These are phyloP conservation scores for Xiphophorus couchianus DNA, from an alignment of 2,113 vertebrate species.

Conservation along the genomic window DNA sequence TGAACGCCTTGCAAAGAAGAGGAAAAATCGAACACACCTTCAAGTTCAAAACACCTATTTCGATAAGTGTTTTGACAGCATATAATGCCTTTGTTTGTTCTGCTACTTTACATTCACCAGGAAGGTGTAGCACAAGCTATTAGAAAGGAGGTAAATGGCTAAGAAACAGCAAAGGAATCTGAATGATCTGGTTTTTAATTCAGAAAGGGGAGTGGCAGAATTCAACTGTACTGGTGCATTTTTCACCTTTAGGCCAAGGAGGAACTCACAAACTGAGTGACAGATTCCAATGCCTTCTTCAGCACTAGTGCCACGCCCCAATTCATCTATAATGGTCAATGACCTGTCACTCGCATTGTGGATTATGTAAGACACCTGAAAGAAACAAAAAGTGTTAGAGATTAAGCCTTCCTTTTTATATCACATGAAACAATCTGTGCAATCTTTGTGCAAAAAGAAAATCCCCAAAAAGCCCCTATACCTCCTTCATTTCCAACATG, in stretches of 20 bases:
- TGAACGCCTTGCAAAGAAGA: constrained; percentile 86
- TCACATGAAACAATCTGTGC: background rate
- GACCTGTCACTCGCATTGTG: constrained; percentile 92
- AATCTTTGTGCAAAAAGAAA: background rate
- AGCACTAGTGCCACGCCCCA: constrained; percentile 94
- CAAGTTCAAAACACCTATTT: background rate
- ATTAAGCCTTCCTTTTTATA: background rate
- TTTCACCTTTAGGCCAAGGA: constrained; percentile 90
- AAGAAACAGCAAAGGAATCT: background rate
- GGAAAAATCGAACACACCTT: constrained; percentile 30
- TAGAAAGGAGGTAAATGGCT: background rate
- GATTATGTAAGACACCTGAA: constrained; percentile 92
- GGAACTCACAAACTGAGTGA: constrained; percentile 92
- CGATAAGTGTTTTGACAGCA: no score
- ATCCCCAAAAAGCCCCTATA: constrained; percentile 33
- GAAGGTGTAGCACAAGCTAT: background rate
- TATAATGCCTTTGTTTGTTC: constrained; percentile 7
- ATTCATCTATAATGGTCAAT: constrained; percentile 94
- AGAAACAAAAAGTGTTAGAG: constrained; percentile 12
- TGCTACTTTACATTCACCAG: constrained; percentile 21
- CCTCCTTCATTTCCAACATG: constrained; percentile 98
- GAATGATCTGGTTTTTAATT: constrained; percentile 29
- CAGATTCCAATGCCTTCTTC: constrained; percentile 96
- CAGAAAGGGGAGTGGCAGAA: constrained; percentile 13
- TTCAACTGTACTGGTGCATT: background rate